A percentile compares a stretch with the other conserved stretches of the same genome.
Evolutionary conservation across 2,113 vertebrate species (phyloP).

Genomic region (Dicerorhinus sumatrensis): DNA sequence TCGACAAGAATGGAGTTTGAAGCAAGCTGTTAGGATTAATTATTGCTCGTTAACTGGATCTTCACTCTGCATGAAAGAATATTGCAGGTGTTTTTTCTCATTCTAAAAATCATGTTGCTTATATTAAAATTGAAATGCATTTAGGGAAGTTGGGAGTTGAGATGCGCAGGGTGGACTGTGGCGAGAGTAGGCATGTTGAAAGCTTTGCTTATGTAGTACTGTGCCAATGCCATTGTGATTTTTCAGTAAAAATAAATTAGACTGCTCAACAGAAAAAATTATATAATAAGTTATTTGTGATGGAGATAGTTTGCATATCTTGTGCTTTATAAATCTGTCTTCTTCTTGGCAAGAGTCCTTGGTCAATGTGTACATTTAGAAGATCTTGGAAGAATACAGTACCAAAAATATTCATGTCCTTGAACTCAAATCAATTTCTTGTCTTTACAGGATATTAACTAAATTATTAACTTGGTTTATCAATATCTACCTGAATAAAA

Average conservation of each 20-base stretch:
- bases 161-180: background rate
- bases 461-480: background rate
- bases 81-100: background rate
- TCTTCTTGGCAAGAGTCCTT: background rate
- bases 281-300: background rate
- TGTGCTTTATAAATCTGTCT: background rate
- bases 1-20: constrained; percentile 70
- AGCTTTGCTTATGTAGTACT: background rate
- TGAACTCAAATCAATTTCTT: background rate
- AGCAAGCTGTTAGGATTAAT: constrained; percentile 79
- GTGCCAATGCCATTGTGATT: background rate
- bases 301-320: background rate
- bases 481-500: constrained; percentile 52
- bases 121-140: constrained; percentile 46
- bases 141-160: constrained; percentile 1
- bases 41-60: constrained; percentile 75
- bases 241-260: constrained; percentile 24
- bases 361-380: background rate
- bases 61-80: constrained; percentile 66
- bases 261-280: background rate
- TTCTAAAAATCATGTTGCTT: constrained; percentile 51
- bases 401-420: background rate
- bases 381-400: background rate
- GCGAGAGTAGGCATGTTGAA: background rate
- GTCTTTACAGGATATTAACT: constrained; percentile 12